Conservation (phyloP, 2,113 vertebrate species). For the Eira barbara region DNA sequence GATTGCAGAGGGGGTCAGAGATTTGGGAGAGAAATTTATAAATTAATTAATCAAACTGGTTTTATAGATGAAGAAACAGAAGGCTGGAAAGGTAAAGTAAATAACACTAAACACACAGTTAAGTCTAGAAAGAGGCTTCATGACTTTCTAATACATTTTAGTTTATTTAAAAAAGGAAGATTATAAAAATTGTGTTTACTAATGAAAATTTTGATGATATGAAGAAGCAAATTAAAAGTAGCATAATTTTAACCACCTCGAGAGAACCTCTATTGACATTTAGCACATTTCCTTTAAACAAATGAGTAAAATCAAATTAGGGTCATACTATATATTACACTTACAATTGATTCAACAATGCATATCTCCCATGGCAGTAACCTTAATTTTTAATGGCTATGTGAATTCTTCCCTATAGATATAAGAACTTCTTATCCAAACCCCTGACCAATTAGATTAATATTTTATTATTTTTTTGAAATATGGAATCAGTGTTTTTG, state of each 20-base stretch:
- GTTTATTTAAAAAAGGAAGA: background rate
- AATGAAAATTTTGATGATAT: background rate
- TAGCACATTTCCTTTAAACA: background rate
- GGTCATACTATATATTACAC: background rate
- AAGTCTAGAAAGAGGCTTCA: background rate
- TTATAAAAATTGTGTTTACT: background rate
- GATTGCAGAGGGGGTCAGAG: background rate
- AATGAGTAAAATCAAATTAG: background rate
- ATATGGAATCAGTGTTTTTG: background rate
- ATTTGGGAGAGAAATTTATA: background rate
- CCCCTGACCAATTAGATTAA: background rate
- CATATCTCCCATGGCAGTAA: background rate
- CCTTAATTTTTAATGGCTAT: background rate
- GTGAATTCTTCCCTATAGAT: background rate
- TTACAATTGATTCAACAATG: background rate
- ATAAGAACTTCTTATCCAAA: background rate
- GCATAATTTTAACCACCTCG: background rate
- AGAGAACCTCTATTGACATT: background rate
- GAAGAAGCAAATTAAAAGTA: background rate
- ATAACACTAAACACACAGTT: background rate
- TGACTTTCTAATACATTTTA: background rate
- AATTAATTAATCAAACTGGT: background rate
- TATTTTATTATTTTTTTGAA: background rate
- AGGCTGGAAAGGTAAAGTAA: background rate
- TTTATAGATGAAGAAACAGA: background rate